These are phyloP conservation scores for Pteromalus puparum DNA, from an alignment of 1,140 invertebrate genomes.

Conservation along the genomic window DNA sequence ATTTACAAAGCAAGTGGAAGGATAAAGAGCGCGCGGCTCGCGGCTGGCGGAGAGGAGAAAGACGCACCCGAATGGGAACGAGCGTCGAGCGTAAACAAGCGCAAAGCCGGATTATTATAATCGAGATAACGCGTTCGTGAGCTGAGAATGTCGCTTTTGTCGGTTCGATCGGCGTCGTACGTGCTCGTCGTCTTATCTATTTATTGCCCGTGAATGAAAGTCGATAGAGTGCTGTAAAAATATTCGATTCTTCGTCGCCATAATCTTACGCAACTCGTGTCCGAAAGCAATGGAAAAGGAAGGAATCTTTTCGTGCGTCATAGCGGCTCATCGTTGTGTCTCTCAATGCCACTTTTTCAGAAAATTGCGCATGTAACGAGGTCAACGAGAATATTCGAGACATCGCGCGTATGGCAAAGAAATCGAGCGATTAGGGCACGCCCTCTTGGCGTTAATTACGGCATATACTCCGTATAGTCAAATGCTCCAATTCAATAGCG, in stretches of 20 bases:
- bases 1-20: slow-evolving; percentile 55
- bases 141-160: slow-evolving; percentile 62
- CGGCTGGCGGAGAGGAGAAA: not conserved
- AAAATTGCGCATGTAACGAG: no score
- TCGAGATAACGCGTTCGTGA: slow-evolving; percentile 63
- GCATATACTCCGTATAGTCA: no score
- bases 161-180: slow-evolving; percentile 35
- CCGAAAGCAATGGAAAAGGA: not conserved
- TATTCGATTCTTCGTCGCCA: slow-evolving; percentile 16
- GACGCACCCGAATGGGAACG: not conserved
- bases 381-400: no score
- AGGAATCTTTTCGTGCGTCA: no score
- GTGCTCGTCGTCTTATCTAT: slow-evolving; percentile 45
- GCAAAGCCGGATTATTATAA: slow-evolving; percentile 69
- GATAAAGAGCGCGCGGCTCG: slow-evolving; percentile 42
- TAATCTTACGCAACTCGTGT: slow-evolving; percentile 5
- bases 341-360: no score
- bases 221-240: slow-evolving; percentile 40
- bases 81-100: slow-evolving; percentile 61
- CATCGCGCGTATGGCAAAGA: no score
- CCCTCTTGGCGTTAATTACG: no score
- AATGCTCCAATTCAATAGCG: slow-evolving; percentile 20
- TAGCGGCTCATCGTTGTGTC: no score
- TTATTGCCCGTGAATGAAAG: slow-evolving; percentile 44
- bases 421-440: no score